A percentile compares a stretch with the other conserved stretches of the same genome.
phyloP scores from a whole-genome alignment of 2,113 vertebrate species.

The Larimichthys polyactis region DNA sequence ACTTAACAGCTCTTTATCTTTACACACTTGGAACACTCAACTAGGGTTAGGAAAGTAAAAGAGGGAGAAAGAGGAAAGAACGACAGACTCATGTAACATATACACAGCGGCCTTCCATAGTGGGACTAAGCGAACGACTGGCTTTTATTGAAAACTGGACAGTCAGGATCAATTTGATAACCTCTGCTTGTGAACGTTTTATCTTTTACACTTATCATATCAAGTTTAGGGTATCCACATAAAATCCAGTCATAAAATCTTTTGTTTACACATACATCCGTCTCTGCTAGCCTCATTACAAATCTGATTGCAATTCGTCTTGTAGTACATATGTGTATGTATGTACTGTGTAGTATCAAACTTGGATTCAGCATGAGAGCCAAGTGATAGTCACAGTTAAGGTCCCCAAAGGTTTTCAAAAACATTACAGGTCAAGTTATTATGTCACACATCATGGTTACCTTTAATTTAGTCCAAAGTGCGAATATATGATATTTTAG shows the following conservation, averaged over 20 bases:
- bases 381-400: too few species aligned
- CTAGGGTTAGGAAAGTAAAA: constrained; percentile 65
- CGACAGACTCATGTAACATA: not conserved
- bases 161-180: not conserved
- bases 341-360: too few species aligned
- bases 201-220: not conserved
- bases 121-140: not conserved
- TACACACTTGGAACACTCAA: constrained; percentile 58
- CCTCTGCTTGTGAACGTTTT: not conserved
- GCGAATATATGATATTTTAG: too few species aligned
- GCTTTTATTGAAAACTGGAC: not conserved
- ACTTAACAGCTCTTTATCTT: constrained; percentile 65
- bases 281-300: not conserved
- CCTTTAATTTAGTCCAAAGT: too few species aligned
- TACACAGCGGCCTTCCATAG: not conserved
- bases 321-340: too few species aligned
- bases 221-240: not conserved
- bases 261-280: not conserved
- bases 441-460: too few species aligned
- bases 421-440: too few species aligned
- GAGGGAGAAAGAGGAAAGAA: constrained; percentile 11
- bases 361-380: too few species aligned
- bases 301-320: not conserved
- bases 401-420: too few species aligned
- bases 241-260: not conserved